Evolutionary conservation across 2,113 vertebrate species (phyloP), one percentile per base, ranked within the genome.

Genomic region (Sturnus vulgaris): DNA sequence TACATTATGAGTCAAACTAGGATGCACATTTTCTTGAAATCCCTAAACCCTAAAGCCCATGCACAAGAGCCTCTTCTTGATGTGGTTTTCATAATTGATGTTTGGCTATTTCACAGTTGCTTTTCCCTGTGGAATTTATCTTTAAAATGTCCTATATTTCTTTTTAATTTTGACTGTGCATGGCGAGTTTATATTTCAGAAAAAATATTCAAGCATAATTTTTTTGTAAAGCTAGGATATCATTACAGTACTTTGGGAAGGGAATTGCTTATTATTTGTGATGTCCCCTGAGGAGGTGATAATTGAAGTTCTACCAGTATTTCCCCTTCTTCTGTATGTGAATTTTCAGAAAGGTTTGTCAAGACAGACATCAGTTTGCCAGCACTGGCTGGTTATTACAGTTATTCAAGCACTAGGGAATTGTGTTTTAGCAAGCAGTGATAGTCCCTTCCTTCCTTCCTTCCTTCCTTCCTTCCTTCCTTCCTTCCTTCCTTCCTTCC

Each of bases 51-150:
- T 90, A 71, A 86, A 93, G 82, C 80, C 53, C 0, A 0, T 87
- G 84, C 89, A 76, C 81, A 82, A 85, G 81, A 94, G 82, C 79
- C 60, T 92, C 66, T 88, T 92, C 82, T 96, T 84, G 78, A 86
- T 95, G 70, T 92, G 83, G 75, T 95, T 93, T 95, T 82, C 84
- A 37, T 95, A 94, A 94, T 65, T 93, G 90, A 92, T 94, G 84
- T 94, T 96, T 93, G 90, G 65, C 89, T 93, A 77, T 86, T 93
- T 83, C 84, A 70, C 47, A 79, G 77, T 76, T 92, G 86, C 73
- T 85, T 93, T 89, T 94, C 86, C 83, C 88, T 22, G 7, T 82
- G 70, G 83, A 96, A 57, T 84, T 93, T 93, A 46, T 91, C 70
- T 95, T 94, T n/a, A 95, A 96, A 93, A 97, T 82, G 44, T 28